phyloP scores from a whole-genome alignment of 2,797 vertebrate genomes.

The Crax fasciolata region DNA sequence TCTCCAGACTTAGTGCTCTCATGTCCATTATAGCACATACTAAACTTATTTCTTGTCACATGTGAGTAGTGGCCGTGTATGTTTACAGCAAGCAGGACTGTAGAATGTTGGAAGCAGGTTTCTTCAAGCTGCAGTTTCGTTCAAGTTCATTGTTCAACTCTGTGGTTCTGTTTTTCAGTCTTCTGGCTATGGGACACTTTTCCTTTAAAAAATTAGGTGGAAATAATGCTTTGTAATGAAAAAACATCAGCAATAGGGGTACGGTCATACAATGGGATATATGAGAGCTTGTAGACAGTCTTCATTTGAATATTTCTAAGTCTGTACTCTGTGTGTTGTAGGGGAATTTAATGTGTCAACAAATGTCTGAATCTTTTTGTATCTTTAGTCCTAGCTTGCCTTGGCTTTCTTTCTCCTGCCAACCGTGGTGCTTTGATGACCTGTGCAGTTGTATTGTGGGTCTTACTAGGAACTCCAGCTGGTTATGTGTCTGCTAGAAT shows the following conservation, averaged over 20 bases:
- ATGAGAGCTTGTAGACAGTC: neutral
- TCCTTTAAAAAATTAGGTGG: neutral
- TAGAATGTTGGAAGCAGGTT: neutral
- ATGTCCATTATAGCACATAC: neutral
- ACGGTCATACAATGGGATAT: neutral
- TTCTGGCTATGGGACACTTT: neutral
- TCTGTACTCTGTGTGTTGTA: neutral
- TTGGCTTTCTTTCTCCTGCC: slow-evolving; percentile 84
- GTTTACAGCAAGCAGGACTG: neutral
- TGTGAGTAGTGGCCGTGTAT: neutral
- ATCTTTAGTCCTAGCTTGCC: slow-evolving; percentile 77
- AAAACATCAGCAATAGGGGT: neutral
- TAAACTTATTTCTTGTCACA: neutral
- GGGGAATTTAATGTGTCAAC: neutral
- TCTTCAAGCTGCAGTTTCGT: neutral
- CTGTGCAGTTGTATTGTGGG: slow-evolving; percentile 91
- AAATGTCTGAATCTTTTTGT: neutral
- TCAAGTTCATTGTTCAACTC: neutral
- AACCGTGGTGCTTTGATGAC: slow-evolving; percentile 93
- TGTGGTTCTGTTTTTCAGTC: neutral
- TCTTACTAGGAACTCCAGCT: slow-evolving; percentile 91
- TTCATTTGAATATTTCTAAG: neutral
- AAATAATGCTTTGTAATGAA: neutral
- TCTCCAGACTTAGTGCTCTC: neutral
- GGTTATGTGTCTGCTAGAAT: slow-evolving; percentile 92